These are phyloP conservation scores for Amiota minor DNA, from an alignment of 2,888 invertebrate genomes.

Conservation along the genomic window DNA sequence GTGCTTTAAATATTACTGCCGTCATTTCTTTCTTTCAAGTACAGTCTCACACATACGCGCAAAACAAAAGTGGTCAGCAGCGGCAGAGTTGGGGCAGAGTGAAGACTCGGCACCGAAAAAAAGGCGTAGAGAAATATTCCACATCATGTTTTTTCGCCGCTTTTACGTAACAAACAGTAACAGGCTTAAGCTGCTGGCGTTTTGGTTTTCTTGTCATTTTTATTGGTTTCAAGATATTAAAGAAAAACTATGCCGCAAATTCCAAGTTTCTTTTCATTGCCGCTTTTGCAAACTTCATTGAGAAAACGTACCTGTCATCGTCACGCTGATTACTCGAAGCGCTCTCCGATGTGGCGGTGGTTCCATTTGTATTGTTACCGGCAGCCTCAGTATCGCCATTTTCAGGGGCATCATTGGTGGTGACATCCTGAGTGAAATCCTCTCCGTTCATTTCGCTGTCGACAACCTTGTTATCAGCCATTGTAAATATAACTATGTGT, in stretches of 20 bases:
- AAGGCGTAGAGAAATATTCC: slow-evolving; percentile 31
- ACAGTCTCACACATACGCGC: slow-evolving; percentile 64
- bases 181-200: background rate
- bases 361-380: slow-evolving; percentile 72
- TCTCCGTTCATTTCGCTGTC: slow-evolving; percentile 85
- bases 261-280: background rate
- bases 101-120: slow-evolving; percentile 37
- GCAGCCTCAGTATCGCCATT: slow-evolving; percentile 78
- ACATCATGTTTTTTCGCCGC: slow-evolving; percentile 48
- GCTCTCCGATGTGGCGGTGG: slow-evolving; percentile 52
- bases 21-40: slow-evolving; percentile 47
- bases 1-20: slow-evolving; percentile 24
- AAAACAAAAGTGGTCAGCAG: slow-evolving; percentile 57
- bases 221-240: no score
- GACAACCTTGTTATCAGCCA: slow-evolving; percentile 76
- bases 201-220: background rate
- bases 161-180: slow-evolving; percentile 61
- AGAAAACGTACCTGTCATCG: slow-evolving; percentile 82
- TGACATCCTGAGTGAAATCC: slow-evolving; percentile 85
- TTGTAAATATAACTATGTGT: slow-evolving; percentile 57
- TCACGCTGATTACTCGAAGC: slow-evolving; percentile 75
- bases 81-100: slow-evolving; percentile 33
- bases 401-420: slow-evolving; percentile 75
- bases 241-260: slow-evolving; percentile 5
- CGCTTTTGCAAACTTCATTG: background rate